These are phyloP conservation scores for Lophius piscatorius DNA, from an alignment of 2,113 vertebrate genomes.

Conservation along the genomic window DNA sequence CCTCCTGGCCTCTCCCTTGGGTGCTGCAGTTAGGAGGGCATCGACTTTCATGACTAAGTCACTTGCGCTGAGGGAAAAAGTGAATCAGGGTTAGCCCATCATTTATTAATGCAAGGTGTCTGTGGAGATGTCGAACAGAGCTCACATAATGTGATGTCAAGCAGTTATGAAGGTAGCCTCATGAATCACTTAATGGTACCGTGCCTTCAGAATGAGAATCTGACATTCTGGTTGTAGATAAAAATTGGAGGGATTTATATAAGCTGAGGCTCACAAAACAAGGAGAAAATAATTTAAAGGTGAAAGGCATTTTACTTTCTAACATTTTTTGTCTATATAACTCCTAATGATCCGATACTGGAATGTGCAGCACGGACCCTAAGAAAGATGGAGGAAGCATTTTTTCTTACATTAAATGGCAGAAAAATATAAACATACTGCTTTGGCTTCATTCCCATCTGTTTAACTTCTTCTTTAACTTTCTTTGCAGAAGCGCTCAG, in stretches of 20 bases:
- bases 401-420: constrained; percentile 4
- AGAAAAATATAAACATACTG: constrained; percentile 69
- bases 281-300: no score
- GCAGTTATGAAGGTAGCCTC: constrained; percentile 27
- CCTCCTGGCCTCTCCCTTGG: constrained; percentile 81
- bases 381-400: neutral
- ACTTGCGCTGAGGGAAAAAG: constrained; percentile 79
- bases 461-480: constrained; percentile 87
- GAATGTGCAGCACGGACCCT: constrained; percentile 2
- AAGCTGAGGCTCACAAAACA: no score
- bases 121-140: constrained; percentile 17
- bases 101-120: constrained; percentile 33
- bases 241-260: no score
- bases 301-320: neutral
- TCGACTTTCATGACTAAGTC: constrained; percentile 95
- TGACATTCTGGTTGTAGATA: no score
- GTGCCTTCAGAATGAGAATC: no score
- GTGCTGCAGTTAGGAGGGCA: constrained; percentile 86
- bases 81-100: constrained; percentile 23
- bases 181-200: no score
- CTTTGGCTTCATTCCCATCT: constrained; percentile 81
- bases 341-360: neutral
- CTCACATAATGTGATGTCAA: constrained; percentile 16
- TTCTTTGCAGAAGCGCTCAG: constrained; percentile 85
- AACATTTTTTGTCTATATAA: neutral